phyloP scores from a whole-genome alignment of 2,797 vertebrate genomes.

The Danio jaintianensis region DNA sequence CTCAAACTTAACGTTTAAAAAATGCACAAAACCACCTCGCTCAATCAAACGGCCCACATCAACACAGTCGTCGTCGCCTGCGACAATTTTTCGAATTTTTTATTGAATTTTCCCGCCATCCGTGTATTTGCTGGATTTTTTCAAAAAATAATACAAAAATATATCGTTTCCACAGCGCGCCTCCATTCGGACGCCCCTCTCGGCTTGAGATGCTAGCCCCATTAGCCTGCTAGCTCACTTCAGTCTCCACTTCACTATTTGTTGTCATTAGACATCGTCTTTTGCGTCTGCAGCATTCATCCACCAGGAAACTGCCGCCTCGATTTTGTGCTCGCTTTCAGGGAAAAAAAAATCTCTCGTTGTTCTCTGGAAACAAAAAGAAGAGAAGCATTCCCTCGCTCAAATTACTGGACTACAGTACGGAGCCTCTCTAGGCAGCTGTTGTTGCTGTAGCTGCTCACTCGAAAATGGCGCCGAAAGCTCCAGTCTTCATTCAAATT shows the following conservation, averaged over 20 bases:
- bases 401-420: conserved; percentile 4
- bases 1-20: conserved; percentile 79
- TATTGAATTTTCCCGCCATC: conserved; percentile 54
- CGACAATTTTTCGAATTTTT: conserved; percentile 57
- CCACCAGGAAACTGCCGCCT: background rate
- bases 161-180: conserved; percentile 55
- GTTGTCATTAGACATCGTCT: conserved; percentile 54
- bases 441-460: conserved; percentile 85
- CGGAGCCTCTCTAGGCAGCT: conserved; percentile 74
- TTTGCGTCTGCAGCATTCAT: conserved; percentile 24
- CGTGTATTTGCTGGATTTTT: conserved; percentile 56
- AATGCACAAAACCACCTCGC: conserved; percentile 63
- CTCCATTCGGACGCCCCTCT: conserved; percentile 60
- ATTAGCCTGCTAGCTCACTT: conserved; percentile 74
- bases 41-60: conserved; percentile 53
- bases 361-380: background rate
- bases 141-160: conserved; percentile 45
- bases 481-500: conserved; percentile 98
- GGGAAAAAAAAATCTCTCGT: background rate
- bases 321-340: background rate
- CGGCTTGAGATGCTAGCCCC: conserved; percentile 53
- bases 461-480: conserved; percentile 99
- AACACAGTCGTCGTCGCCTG: conserved; percentile 43
- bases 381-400: conserved; percentile 5
- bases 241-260: conserved; percentile 71